Evolutionary conservation across 2,888 invertebrate species (phyloP).

Genomic region (Penaeus monodon): DNA sequence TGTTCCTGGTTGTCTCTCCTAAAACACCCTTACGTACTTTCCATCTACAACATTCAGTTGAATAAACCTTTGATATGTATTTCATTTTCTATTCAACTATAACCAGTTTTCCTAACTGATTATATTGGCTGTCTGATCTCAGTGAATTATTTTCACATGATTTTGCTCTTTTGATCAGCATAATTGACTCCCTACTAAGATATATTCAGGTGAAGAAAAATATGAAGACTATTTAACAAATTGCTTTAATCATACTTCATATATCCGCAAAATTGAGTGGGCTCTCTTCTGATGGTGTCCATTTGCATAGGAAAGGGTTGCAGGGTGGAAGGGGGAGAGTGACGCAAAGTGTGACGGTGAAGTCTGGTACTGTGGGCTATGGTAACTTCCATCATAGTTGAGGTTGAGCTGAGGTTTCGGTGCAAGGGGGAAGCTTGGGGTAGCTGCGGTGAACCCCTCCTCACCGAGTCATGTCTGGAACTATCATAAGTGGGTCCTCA

Average conservation of each 20-base stretch:
- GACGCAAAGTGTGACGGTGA: conserved; percentile 51
- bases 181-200: background rate
- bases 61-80: too few species aligned
- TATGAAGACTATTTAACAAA: background rate
- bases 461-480: conserved; percentile 51
- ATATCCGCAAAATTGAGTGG: conserved; percentile 53
- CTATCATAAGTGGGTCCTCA: conserved; percentile 49
- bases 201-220: background rate
- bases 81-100: too few species aligned
- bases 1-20: too few species aligned
- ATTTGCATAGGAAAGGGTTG: conserved; percentile 38
- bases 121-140: background rate
- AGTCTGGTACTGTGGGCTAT: conserved; percentile 58
- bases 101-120: too few species aligned
- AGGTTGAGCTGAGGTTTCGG: conserved; percentile 7
- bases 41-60: too few species aligned
- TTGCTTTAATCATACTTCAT: conserved; percentile 44
- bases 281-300: conserved; percentile 50
- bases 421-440: conserved; percentile 34
- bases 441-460: conserved; percentile 38
- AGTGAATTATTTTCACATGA: background rate
- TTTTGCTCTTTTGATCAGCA: background rate
- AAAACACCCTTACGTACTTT: too few species aligned
- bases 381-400: conserved; percentile 45
- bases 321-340: conserved; percentile 44